These are phyloP conservation scores for Nothocercus julius DNA, from an alignment of 2,113 vertebrate species.

Conservation along the genomic window DNA sequence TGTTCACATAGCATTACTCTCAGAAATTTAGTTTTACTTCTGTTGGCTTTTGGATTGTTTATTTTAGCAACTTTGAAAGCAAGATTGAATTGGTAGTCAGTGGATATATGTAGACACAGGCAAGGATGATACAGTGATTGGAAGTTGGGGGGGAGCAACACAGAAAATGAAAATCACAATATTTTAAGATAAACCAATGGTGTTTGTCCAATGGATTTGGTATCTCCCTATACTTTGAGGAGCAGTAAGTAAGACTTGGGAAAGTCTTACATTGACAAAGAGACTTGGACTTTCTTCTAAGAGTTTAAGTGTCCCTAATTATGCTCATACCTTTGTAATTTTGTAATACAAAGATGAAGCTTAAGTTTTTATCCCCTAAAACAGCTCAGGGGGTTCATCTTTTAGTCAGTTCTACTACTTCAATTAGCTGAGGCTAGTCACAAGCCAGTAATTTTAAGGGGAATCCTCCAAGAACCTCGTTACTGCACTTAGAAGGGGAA, in stretches of 20 bases:
- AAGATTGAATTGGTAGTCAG: background rate
- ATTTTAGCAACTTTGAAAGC: background rate
- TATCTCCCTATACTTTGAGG: background rate
- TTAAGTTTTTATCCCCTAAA: background rate
- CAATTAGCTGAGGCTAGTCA: background rate
- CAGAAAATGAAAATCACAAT: fast-evolving
- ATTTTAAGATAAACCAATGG: background rate
- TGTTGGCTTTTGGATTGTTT: background rate
- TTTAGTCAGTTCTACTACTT: background rate
- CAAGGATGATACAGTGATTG: background rate
- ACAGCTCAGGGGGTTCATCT: background rate
- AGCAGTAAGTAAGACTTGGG: background rate
- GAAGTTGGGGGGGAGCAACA: background rate
- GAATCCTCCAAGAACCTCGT: background rate
- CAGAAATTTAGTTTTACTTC: background rate
- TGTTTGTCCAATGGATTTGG: background rate
- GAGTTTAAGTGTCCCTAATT: background rate
- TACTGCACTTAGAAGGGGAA: background rate
- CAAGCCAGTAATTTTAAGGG: background rate
- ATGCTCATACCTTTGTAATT: background rate
- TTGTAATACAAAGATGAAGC: background rate
- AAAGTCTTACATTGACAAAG: background rate
- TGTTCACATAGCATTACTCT: background rate
- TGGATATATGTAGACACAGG: background rate
- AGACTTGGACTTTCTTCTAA: background rate